phyloP scores from a whole-genome alignment of 2,113 vertebrate species.

The Vulpes lagopus region DNA sequence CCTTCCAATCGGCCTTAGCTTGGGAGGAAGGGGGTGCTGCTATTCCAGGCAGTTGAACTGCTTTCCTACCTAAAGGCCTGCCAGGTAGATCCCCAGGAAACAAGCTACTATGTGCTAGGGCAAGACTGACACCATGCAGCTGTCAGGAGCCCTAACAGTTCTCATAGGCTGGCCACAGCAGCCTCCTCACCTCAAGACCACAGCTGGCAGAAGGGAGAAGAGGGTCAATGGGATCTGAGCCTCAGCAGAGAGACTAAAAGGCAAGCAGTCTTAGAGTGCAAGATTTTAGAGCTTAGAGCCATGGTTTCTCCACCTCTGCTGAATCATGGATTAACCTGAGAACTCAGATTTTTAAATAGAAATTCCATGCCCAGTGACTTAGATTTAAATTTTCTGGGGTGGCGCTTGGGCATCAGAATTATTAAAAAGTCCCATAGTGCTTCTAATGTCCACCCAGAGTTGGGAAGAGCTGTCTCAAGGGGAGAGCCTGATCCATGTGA shows the following conservation, averaged over 20 bases:
- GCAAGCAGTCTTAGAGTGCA: background rate
- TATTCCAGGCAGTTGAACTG: constrained; percentile 69
- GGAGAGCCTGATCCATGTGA: background rate
- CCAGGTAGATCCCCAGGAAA: background rate
- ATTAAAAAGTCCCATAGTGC: background rate
- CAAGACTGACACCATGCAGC: background rate
- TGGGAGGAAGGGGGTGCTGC: constrained; percentile 27
- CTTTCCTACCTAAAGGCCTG: background rate
- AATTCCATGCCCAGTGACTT: background rate
- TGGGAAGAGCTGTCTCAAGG: background rate
- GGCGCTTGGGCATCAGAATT: background rate
- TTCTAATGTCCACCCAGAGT: background rate
- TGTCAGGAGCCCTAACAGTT: background rate
- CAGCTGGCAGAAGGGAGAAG: background rate
- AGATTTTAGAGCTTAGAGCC: background rate
- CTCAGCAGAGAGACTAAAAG: background rate
- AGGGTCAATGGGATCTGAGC: background rate
- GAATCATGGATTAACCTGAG: background rate
- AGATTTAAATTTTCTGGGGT: constrained; percentile 25
- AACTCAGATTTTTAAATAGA: constrained; percentile 11
- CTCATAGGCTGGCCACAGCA: background rate
- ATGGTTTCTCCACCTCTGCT: background rate
- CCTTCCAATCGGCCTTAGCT: constrained; percentile 75
- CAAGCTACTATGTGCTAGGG: background rate
- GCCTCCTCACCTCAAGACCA: background rate